These are phyloP conservation scores for Sebastolobus alascanus DNA, from an alignment of 2,797 vertebrate genomes.

Conservation along the genomic window DNA sequence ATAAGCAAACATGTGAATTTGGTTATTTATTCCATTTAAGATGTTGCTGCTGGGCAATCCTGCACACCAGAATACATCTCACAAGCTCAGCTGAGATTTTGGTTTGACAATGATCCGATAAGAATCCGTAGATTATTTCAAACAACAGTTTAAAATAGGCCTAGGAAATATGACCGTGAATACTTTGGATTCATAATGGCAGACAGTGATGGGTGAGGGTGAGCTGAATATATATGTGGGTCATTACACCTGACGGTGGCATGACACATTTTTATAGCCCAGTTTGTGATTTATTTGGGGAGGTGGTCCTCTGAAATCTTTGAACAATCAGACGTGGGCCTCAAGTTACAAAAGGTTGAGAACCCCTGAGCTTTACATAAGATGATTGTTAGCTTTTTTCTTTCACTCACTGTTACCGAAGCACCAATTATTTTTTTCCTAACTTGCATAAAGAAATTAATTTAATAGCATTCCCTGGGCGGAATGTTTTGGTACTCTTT, in stretches of 20 bases:
- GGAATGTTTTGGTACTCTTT: constrained; percentile 21
- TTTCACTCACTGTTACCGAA: neutral
- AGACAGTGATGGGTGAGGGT: too few relatives aligned
- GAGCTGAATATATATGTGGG: too few relatives aligned
- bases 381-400: too few relatives aligned
- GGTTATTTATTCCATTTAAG: neutral
- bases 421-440: too few relatives aligned
- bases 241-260: too few relatives aligned
- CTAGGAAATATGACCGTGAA: neutral
- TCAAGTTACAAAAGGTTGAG: too few relatives aligned
- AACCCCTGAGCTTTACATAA: too few relatives aligned
- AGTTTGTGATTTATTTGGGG: too few relatives aligned
- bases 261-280: too few relatives aligned
- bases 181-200: too few relatives aligned
- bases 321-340: too few relatives aligned
- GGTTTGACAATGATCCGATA: neutral
- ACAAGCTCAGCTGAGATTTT: neutral
- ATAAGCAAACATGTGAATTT: neutral
- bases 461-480: neutral
- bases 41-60: neutral
- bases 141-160: neutral
- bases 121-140: neutral
- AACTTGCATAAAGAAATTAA: neutral
- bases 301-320: too few relatives aligned
- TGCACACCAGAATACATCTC: neutral